Percentiles rank a stretch among this genome's conserved stretches.
These are phyloP conservation scores for Streptopelia turtur DNA, from an alignment of 2,797 vertebrate genomes.

Conservation along the genomic window DNA sequence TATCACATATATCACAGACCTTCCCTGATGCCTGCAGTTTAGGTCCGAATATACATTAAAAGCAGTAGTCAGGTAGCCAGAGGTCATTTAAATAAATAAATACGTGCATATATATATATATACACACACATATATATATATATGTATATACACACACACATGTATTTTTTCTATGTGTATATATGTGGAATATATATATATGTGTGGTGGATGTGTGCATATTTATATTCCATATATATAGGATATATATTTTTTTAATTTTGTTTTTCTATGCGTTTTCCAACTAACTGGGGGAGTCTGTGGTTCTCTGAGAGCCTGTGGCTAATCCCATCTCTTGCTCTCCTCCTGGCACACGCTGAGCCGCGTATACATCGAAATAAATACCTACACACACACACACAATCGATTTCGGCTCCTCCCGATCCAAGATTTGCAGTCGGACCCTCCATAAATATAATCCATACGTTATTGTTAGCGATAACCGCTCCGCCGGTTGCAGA, in stretches of 20 bases:
- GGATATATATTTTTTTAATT: background rate
- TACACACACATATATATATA: no score
- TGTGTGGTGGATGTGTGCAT: accelerated
- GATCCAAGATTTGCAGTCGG: background rate
- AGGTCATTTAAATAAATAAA: background rate
- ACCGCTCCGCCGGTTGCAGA: background rate
- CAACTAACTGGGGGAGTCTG: background rate
- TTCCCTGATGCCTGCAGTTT: background rate
- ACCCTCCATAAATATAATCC: constrained; percentile 10
- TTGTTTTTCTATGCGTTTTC: background rate
- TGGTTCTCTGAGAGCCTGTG: background rate
- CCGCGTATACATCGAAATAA: background rate
- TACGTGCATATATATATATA: accelerated
- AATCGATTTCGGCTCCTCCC: constrained; percentile 14
- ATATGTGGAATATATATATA: background rate
- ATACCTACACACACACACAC: background rate
- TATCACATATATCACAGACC: constrained; percentile 40
- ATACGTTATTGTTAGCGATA: background rate
- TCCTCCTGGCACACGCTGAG: background rate
- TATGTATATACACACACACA: no score
- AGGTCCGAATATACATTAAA: background rate
- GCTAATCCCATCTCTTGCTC: background rate
- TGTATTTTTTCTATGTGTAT: accelerated
- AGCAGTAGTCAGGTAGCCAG: background rate
- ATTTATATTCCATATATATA: background rate